Conservation (phyloP, 2,797 vertebrate genomes). For the Coilia nasus region DNA sequence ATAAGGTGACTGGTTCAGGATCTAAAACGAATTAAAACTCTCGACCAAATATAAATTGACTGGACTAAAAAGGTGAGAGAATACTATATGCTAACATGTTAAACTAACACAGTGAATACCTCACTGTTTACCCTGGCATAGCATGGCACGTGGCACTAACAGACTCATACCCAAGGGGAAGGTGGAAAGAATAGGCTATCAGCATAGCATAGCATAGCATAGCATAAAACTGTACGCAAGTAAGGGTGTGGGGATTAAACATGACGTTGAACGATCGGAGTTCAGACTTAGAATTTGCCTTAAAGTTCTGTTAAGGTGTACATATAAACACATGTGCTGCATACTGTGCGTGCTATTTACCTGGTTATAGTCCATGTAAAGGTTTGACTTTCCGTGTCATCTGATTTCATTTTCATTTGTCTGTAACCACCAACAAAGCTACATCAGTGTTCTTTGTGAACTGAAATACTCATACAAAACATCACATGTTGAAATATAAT, state of each 20-base stretch:
- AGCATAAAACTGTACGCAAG: background rate
- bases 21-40: background rate
- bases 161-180: background rate
- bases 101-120: conserved; percentile 52
- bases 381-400: conserved; percentile 2
- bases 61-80: conserved; percentile 65
- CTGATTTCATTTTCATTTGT: background rate
- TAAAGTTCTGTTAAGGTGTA: background rate
- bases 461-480: conserved; percentile 47
- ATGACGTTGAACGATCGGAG: background rate
- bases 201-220: no score
- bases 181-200: background rate
- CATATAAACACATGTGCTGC: background rate
- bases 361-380: background rate
- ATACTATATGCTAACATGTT: conserved; percentile 64
- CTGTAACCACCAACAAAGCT: conserved; percentile 7
- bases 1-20: background rate
- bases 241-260: conserved; percentile 1
- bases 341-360: background rate
- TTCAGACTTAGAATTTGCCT: background rate
- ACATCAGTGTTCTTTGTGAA: background rate
- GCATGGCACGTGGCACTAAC: conserved; percentile 53
- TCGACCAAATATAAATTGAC: conserved; percentile 1
- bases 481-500: conserved; percentile 31
- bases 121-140: conserved; percentile 67